These are phyloP conservation scores for Oreochromis grahami DNA, from an alignment of 2,797 vertebrate genomes.

Conservation along the genomic window DNA sequence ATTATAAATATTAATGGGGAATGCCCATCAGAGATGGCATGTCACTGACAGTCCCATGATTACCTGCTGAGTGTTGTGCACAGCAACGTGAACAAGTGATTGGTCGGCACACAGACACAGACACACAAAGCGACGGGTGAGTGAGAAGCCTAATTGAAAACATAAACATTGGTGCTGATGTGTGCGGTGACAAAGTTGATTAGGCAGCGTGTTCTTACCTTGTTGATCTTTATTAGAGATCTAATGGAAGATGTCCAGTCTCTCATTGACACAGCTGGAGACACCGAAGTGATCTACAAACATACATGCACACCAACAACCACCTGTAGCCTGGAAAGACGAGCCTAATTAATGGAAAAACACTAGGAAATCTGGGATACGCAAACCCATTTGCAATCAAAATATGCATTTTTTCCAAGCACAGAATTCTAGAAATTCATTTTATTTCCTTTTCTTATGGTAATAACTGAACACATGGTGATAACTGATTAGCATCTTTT, in stretches of 20 bases:
- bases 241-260: constrained; percentile 58
- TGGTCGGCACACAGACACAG: constrained; percentile 25
- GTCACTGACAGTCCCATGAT: constrained; percentile 69
- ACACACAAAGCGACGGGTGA: constrained; percentile 5
- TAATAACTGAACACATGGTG: neutral
- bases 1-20: constrained; percentile 74
- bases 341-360: neutral
- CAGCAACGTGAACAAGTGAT: constrained; percentile 47
- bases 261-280: constrained; percentile 33
- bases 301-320: neutral
- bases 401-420: neutral
- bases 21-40: constrained; percentile 63
- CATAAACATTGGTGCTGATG: constrained; percentile 50
- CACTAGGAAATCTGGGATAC: neutral
- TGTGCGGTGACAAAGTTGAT: constrained; percentile 65
- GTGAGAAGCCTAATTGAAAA: constrained; percentile 65
- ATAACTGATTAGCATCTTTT: neutral
- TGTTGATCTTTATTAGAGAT: constrained; percentile 60
- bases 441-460: neutral
- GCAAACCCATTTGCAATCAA: neutral
- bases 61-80: constrained; percentile 49
- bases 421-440: neutral
- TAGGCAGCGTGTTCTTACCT: constrained; percentile 52
- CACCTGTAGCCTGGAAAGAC: neutral
- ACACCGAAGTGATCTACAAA: neutral